phyloP scores from a whole-genome alignment of 1,140 invertebrate species.

The Bombus pascuorum region DNA sequence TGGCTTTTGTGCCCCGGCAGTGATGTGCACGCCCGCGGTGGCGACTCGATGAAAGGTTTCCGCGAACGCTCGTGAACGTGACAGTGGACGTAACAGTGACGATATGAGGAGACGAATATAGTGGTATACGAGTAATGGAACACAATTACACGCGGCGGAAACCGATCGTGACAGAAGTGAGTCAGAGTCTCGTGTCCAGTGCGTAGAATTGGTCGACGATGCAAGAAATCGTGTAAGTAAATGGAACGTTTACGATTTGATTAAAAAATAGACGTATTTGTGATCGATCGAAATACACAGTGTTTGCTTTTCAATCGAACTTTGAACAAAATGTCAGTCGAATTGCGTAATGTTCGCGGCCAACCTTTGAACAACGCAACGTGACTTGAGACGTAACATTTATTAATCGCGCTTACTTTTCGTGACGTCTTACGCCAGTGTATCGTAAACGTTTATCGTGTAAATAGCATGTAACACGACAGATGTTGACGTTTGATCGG shows the following conservation, averaged over 20 bases:
- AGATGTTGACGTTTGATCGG: too few relatives aligned
- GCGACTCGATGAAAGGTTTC: neutral
- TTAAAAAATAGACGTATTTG: too few relatives aligned
- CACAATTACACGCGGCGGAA: neutral
- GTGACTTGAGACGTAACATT: constrained; percentile 51
- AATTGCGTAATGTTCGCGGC: constrained; percentile 3
- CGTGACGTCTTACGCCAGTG: neutral
- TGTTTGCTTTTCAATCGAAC: neutral
- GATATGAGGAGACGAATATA: neutral
- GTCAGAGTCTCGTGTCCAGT: neutral
- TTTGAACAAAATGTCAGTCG: neutral
- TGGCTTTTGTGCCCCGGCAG: neutral
- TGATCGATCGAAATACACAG: neutral
- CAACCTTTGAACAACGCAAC: constrained; percentile 36
- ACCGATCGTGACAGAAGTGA: constrained; percentile 6
- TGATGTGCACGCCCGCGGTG: constrained; percentile 17
- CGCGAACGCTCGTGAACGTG: neutral
- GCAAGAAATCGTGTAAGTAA: constrained; percentile 49
- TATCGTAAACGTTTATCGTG: neutral
- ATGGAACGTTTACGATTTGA: neutral
- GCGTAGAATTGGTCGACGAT: constrained; percentile 7
- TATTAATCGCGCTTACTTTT: constrained; percentile 12
- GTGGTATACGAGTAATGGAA: constrained; percentile 14
- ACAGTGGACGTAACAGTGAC: constrained; percentile 32
- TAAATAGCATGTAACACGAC: neutral